Evolutionary conservation across 2,797 vertebrate genomes (phyloP), one percentile per base, ranked within the genome.

Genomic region (Mormyrus hasselquistii): DNA sequence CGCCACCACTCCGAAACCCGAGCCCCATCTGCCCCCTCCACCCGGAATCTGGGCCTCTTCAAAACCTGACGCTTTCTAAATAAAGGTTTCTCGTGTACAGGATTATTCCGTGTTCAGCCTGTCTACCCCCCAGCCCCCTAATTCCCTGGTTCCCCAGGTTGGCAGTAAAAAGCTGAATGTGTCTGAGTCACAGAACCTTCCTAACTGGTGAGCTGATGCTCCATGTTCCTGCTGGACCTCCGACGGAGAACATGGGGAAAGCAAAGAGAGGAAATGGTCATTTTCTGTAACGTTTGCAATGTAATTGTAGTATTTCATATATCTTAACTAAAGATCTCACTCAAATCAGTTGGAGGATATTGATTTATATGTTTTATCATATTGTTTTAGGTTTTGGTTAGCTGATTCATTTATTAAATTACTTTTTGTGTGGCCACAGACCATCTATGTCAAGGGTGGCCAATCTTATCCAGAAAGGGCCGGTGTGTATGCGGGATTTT

Each of bases 31-130:
- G 55, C 62, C 88, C 84, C 86, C 83, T 55, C 59, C 88, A 88
- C 65, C 86, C 73, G 9, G 73, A 87, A 79, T 47, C 79, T 87
- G 83, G 90, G 90, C 90, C 91, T 89, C 89, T 88, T 89, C 69
- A 90, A 88, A 91, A 92, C 91, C 88, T 90, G 79, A 92, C 89
- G 90, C 90, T 91, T 91, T 91, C 91, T 92, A 93, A 93, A 93
- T 91, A 93, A 93, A 91, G 91, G 90, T 89, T 89, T 89, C 90
- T 90, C 62, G 44, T 83, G 90, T 84, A 90, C 90, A 91, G 90
- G 87, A 89, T 41, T 87, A 53, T 89, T 79, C 79, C 85, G 1
- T 19, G 38, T 65, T 87, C 14, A 34, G 50, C 49, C 79, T 49
- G 41, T 83, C 16, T 9, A 19, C 12, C 79, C 12, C n/a, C 84